phyloP scores from a whole-genome alignment of 2,888 invertebrate genomes.

The Linnaemya vulpina region DNA sequence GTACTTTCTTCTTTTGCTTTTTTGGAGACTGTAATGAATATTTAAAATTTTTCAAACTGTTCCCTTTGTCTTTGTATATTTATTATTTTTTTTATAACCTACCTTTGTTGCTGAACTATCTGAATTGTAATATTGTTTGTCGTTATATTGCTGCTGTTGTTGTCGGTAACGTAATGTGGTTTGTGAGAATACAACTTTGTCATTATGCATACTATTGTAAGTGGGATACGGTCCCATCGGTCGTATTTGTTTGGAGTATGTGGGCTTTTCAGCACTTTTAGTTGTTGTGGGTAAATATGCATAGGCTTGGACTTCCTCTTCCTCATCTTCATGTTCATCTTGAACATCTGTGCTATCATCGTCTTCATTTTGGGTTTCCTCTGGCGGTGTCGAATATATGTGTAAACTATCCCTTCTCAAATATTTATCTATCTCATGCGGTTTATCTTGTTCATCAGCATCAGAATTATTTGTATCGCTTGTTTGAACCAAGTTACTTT shows the following conservation, averaged over 20 bases:
- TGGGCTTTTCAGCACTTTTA: constrained; percentile 20
- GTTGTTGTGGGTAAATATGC: constrained; percentile 1
- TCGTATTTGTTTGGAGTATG: constrained; percentile 31
- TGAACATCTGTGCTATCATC: constrained; percentile 61
- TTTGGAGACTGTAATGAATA: constrained; percentile 34
- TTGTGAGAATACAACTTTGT: constrained; percentile 42
- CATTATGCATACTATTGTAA: constrained; percentile 34
- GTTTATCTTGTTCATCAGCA: neutral
- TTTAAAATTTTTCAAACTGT: neutral
- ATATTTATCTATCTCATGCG: neutral
- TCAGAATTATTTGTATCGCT: constrained; percentile 3
- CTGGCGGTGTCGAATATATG: constrained; percentile 42
- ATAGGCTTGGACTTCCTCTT: constrained; percentile 29
- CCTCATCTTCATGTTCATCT: constrained; percentile 55
- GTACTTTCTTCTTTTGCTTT: constrained; percentile 55
- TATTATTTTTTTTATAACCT: neutral
- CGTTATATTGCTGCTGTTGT: constrained; percentile 21
- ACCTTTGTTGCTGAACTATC: constrained; percentile 48
- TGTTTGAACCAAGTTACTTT: neutral
- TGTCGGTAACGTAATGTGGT: neutral
- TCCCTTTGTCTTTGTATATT: neutral
- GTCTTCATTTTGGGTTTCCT: constrained; percentile 25
- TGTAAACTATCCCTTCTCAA: constrained; percentile 58
- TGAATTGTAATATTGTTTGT: constrained; percentile 37
- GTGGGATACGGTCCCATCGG: constrained; percentile 59